Base-by-base conservation (phyloP, 2,113 vertebrate genomes). In the Serinus canaria region DNA sequence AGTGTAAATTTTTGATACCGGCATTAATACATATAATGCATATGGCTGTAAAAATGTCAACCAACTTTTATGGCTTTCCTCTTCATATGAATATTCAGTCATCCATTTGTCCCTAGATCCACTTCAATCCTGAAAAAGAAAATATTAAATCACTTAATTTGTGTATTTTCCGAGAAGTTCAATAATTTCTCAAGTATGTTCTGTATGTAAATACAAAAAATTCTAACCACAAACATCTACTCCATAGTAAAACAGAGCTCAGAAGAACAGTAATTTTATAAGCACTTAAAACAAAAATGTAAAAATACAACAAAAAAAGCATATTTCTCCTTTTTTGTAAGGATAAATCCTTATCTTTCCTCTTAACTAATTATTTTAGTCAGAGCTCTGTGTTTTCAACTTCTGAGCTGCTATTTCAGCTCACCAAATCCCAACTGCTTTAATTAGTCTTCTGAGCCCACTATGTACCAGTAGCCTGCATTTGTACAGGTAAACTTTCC, bases 41-140 rank as follows among this genome's bases (percentile, higher is more conserved):
- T 60, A 90, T 5, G n/a, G 47, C 43, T 95, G 28, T 95, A 92
- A 96, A 97, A 96, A 86, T 18, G 59, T 78, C 79, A 94, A 97
- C 98, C 41, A 87, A 98, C 98, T 97, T 98, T 98, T 97, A 97
- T 92, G 84, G 96, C 92, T 97, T 98, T 98, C 96, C 97, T 97
- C 96, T 98, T 98, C 98, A 96, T 97, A 97, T 79, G 95, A 97
- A 95, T 91, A 96, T 88, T 97, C 97, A 97, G 93, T 97, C 97
- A 97, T 95, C 97, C 96, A 91, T 98, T 95, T 69, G 58, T 97
- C 89, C 87, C 87, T 75, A 80, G 82, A 91, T 97, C 96, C 97
- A 97, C 97, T 96, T 97, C 92, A 97, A 95, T 95, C 92, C 98
- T 98, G 88, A 43, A 95, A 96, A 96, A 87, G 49, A 92, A 95